Base-by-base conservation (phyloP, 2,797 vertebrate genomes). In the Schizothorax lantsangensis region DNA sequence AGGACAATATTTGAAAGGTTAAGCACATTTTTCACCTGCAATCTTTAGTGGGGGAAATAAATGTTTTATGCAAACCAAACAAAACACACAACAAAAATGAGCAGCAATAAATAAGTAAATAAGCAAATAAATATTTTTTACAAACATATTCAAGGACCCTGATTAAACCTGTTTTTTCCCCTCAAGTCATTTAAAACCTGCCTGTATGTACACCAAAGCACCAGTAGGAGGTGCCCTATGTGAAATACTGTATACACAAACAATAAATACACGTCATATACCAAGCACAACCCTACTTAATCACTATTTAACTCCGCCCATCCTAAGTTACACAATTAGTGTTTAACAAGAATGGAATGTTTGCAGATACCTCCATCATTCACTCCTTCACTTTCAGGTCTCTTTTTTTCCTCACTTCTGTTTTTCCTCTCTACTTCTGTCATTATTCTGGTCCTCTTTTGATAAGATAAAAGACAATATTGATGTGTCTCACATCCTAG, bases 281-380 rank as follows among this genome's bases (percentile, higher is more conserved):
- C 49, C 66, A 83, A 7, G 12, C 30, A 64, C 45, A 40, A 78
- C 62, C 30, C 36, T 40, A 26, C 71, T 79, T 40, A 19, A 3
- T 8, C 49, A 62, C 6, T 15, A 62, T 36, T 54, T 57, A 75
- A 77, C 33, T 47, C 47, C 77, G 45, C 85, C 83, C 72, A 74
- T 84, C 26, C 47, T 38, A 43, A 66, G 72, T 88, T 82, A 88
- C 64, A 36, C 59, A 89, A 84, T 87, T 77, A 57, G 72, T 68
- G 59, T 84, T 84, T 86, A 86, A 89, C 84, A 69, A 88, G 66
- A 89, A 84, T 68, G 54, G 45, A 84, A 84, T 86, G 54, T 86
- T 84, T 57, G 71, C 54, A 12, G 40, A 87, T 75, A 79, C 49
- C 49, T 71, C 62, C 15, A 23, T 38, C 36, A 19, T 38, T 79